A percentile compares a stretch with the other conserved stretches of the same genome.
Evolutionary conservation across 2,113 vertebrate species (phyloP).

Genomic region (Neomonachus schauinslandi): DNA sequence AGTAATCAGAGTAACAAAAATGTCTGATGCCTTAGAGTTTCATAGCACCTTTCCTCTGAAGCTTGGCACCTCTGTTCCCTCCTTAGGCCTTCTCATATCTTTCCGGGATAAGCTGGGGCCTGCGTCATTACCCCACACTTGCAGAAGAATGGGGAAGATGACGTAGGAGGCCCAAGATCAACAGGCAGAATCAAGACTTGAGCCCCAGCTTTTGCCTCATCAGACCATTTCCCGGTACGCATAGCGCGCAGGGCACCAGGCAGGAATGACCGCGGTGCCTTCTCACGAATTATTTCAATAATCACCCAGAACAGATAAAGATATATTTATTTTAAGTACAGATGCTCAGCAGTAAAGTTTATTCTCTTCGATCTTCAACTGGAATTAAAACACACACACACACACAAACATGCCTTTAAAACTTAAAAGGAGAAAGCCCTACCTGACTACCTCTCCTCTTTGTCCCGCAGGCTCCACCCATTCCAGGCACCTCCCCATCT

Average conservation of each 20-base stretch:
- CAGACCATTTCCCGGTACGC: neutral
- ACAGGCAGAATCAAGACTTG: neutral
- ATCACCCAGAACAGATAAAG: neutral
- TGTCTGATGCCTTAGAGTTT: neutral
- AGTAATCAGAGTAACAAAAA: neutral
- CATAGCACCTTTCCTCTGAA: neutral
- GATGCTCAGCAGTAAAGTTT: neutral
- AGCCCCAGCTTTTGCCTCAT: neutral
- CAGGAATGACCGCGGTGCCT: neutral
- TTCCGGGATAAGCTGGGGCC: neutral
- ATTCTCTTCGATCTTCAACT: neutral
- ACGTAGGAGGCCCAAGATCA: neutral
- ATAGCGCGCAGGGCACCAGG: neutral
- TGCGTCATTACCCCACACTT: neutral
- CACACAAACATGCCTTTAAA: neutral
- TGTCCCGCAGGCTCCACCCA: fast-evolving
- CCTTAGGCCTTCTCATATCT: neutral
- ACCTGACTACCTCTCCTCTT: neutral
- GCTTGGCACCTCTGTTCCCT: neutral
- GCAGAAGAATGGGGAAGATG: neutral
- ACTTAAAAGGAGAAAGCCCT: neutral
- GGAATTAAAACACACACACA: neutral
- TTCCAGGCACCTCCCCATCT: neutral
- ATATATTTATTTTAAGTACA: neutral
- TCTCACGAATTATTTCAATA: neutral